phyloP scores from a whole-genome alignment of 2,888 invertebrate genomes.

The Beris morrisii region DNA sequence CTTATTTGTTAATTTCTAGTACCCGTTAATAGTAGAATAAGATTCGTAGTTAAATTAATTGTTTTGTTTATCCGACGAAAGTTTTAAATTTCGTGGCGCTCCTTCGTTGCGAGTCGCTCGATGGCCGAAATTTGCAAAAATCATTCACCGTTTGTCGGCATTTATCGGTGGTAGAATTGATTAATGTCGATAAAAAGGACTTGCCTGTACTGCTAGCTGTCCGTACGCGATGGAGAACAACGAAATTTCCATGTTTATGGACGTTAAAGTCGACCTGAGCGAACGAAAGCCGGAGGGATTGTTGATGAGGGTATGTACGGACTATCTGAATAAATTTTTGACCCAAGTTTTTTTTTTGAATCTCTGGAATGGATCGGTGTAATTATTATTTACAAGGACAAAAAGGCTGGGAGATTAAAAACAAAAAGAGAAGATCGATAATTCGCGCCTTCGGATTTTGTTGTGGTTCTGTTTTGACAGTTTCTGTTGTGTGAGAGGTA shows the following conservation, averaged over 20 bases:
- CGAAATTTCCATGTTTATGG: slow-evolving; percentile 54
- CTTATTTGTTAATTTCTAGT: background rate
- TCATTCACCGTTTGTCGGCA: too few species aligned
- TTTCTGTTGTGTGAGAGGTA: background rate
- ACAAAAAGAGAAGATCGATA: background rate
- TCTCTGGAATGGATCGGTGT: background rate
- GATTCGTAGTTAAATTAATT: too few species aligned
- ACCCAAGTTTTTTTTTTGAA: background rate
- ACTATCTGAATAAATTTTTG: background rate
- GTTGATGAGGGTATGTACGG: background rate
- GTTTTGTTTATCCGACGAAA: too few species aligned
- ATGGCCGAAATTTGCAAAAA: too few species aligned
- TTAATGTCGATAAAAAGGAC: too few species aligned
- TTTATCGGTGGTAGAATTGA: too few species aligned
- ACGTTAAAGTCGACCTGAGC: slow-evolving; percentile 54
- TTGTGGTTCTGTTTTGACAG: background rate
- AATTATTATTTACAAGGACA: background rate
- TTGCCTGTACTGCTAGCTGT: background rate
- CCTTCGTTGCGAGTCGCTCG: too few species aligned
- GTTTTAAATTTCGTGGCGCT: too few species aligned
- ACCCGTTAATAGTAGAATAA: too few species aligned
- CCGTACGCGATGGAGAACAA: slow-evolving; percentile 50
- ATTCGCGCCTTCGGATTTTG: background rate
- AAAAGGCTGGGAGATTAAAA: background rate
- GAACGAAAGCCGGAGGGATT: slow-evolving; percentile 49